Evolutionary conservation across 2,888 invertebrate genomes (phyloP), one percentile per base, ranked within the genome.

Genomic region (Eupithecia exiguata): DNA sequence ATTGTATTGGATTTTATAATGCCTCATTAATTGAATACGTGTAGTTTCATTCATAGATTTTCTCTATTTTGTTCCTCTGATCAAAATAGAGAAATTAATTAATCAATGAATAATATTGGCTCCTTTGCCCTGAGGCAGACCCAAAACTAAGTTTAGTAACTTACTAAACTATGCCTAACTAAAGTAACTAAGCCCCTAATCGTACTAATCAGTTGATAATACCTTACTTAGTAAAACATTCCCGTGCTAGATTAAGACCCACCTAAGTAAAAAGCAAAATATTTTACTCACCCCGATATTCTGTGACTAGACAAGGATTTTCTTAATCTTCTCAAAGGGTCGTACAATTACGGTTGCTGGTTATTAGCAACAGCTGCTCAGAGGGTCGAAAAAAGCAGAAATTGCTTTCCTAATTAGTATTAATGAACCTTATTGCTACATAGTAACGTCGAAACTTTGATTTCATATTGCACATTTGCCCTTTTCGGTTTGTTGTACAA

Each of bases 301-400:
- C 65, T 18, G 35, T 46, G 65, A 63, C 72, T 73, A 73, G 73
- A 75, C 75, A 75, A 36, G 71, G 74, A 70, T 78, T 78, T 73
- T 74, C 74, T 72, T 65, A 69, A 74, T 74, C 71, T 72, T 53
- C 68, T 21, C 61, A 58, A 68, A 74, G 77, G 74, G 73, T 77
- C 53, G 75, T 53, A 71, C 72, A 74, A 78, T 79, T 78, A 79
- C 69, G 68, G 72, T 18, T 65, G 46, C 61, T 25, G 68, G 63
- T 75, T 65, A 74, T 79, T 77, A 76, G 71, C 70, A 66, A 38
- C 79, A 79, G 79, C 79, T 79, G 79, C 69, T 53, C 69, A 61
- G 53, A 72, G 71, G 72, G 75, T 61, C 25, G 71, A 36, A 69
- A 74, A 75, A 73, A 76, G 72, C 61, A 53, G 68, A 74, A 69